Evolutionary conservation across 2,113 vertebrate genomes (phyloP).

Genomic region (Callipepla squamata): DNA sequence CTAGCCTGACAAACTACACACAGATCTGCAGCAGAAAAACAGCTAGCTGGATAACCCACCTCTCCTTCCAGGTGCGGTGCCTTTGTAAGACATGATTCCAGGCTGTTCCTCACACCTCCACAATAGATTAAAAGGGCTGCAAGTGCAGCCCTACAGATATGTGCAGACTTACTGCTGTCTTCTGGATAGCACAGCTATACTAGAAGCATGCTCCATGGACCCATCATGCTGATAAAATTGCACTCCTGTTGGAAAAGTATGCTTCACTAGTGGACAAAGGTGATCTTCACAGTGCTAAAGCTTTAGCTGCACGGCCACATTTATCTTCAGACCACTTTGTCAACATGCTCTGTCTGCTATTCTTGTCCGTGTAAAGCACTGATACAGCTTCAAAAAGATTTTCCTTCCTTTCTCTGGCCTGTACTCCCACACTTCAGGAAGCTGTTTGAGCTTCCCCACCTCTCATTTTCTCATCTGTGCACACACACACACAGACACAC

Average conservation of each 20-base stretch:
- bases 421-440: conserved; percentile 66
- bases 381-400: conserved; percentile 60
- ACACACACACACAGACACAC: not conserved
- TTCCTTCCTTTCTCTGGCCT: conserved; percentile 52
- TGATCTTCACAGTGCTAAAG: not conserved
- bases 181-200: not conserved
- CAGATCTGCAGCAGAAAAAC: not conserved
- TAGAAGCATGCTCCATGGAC: accelerated
- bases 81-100: accelerated
- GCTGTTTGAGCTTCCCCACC: conserved; percentile 33
- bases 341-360: conserved; percentile 4
- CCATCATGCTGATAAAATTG: not conserved
- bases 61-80: not conserved
- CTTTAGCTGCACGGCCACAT: not conserved
- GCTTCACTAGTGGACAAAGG: not conserved
- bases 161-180: accelerated
- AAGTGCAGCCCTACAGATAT: accelerated
- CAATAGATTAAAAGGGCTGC: not conserved
- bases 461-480: conserved; percentile 59
- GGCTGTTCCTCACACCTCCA: not conserved
- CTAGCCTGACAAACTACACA: not conserved
- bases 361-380: not conserved
- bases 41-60: not conserved
- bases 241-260: not conserved
- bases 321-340: not conserved